Percentiles rank a stretch among this genome's conserved stretches.
Conservation (phyloP, 2,113 vertebrate species). For the Catharus fuscescens region DNA sequence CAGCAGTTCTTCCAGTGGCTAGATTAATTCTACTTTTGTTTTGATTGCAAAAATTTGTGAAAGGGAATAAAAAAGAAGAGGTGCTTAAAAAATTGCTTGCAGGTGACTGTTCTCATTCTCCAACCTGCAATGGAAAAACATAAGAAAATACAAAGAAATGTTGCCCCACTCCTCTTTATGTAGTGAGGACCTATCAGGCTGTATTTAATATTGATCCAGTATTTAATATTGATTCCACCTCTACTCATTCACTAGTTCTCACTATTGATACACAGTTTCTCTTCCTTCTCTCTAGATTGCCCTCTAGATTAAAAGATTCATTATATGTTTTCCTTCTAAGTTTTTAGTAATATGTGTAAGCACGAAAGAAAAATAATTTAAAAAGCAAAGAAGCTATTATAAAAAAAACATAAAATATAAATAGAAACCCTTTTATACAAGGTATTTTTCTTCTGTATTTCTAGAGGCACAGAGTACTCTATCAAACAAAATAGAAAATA, state of each 20-base stretch:
- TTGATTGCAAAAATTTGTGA: not conserved
- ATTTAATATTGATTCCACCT: not conserved
- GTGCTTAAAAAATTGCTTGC: not conserved
- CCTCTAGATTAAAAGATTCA: not conserved
- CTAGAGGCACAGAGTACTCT: not conserved
- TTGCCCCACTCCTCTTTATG: not conserved
- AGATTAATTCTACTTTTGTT: not conserved
- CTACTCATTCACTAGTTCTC: not conserved
- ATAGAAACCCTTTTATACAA: not conserved
- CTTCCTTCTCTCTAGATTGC: not conserved
- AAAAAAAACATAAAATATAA: not conserved
- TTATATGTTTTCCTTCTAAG: not conserved
- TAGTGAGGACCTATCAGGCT: not conserved
- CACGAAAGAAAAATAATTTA: not conserved
- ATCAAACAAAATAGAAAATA: not conserved
- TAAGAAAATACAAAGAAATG: not conserved
- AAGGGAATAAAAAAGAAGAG: fast-evolving
- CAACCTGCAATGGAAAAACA: not conserved
- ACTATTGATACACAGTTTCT: not conserved
- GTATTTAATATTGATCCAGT: not conserved
- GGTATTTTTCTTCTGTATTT: not conserved
- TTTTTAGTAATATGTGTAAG: not conserved
- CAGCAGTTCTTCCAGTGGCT: not conserved
- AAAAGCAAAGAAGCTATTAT: not conserved
- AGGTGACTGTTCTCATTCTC: not conserved